phyloP scores from a whole-genome alignment of 2,113 vertebrate species.

The Cinclus mexicanus region DNA sequence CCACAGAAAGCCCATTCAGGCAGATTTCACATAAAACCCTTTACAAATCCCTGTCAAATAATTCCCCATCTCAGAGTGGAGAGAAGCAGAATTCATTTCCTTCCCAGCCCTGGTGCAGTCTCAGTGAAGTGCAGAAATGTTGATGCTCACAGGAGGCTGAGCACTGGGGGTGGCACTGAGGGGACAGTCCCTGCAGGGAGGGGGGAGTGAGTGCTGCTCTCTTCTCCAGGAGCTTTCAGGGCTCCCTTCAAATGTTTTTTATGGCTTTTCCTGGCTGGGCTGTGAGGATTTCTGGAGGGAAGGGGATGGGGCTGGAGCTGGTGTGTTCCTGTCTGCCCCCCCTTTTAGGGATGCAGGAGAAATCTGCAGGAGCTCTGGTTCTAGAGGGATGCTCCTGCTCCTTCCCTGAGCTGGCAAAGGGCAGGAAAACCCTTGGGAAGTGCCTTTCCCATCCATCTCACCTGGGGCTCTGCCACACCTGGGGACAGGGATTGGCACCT shows the following conservation, averaged over 20 bases:
- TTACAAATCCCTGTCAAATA: slow-evolving; percentile 29
- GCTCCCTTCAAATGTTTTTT: not conserved
- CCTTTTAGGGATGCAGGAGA: not conserved
- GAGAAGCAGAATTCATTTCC: slow-evolving; percentile 38
- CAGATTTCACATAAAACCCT: not conserved
- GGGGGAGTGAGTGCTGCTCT: not conserved
- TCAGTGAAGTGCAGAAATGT: not conserved
- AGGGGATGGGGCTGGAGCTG: not conserved
- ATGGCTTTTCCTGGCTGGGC: not conserved
- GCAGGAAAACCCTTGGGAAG: not conserved
- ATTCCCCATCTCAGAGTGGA: not conserved
- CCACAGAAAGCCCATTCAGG: slow-evolving; percentile 6
- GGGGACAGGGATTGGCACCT: not conserved
- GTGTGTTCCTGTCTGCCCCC: no score
- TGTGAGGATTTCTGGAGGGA: not conserved
- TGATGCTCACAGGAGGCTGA: not conserved
- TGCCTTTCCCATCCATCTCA: not conserved
- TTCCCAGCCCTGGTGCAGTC: not conserved
- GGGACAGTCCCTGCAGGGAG: not conserved
- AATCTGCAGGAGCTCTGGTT: not conserved
- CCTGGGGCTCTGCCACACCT: not conserved
- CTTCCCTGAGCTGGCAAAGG: not conserved
- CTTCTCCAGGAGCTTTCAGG: not conserved
- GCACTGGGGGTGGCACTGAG: not conserved
- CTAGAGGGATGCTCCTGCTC: not conserved